Conservation (phyloP, 2,113 vertebrate genomes). For the Chitala chitala region DNA sequence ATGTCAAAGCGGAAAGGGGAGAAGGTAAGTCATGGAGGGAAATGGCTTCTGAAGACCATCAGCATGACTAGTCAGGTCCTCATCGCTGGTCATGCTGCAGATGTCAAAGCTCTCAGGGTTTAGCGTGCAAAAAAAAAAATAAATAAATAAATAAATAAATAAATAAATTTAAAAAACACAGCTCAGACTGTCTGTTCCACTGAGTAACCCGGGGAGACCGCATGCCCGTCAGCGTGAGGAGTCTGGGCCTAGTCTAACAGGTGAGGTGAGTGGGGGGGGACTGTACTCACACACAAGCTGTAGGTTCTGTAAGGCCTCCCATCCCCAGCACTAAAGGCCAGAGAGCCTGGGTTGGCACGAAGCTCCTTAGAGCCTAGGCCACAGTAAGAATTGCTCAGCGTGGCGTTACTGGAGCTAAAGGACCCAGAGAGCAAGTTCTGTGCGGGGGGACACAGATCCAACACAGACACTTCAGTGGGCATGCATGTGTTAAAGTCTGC, state of each 20-base stretch:
- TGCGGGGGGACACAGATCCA: slow-evolving; percentile 75
- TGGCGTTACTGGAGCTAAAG: slow-evolving; percentile 87
- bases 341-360: slow-evolving; percentile 89
- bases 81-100: neutral
- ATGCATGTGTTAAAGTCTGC: slow-evolving; percentile 56
- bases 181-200: no score
- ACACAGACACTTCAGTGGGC: slow-evolving; percentile 70
- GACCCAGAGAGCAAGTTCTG: slow-evolving; percentile 94
- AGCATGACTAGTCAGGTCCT: neutral
- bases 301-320: slow-evolving; percentile 80
- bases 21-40: neutral
- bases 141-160: no score
- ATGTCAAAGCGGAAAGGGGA: neutral
- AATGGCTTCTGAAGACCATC: neutral
- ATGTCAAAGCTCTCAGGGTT: neutral
- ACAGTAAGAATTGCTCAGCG: slow-evolving; percentile 84
- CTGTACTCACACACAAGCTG: slow-evolving; percentile 87
- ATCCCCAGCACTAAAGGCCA: slow-evolving; percentile 83
- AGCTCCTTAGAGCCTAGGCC: slow-evolving; percentile 92
- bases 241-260: neutral
- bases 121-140: no score
- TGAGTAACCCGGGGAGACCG: neutral
- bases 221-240: neutral
- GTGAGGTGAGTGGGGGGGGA: slow-evolving; percentile 2
- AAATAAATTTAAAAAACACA: no score